A percentile compares a stretch with the other conserved stretches of the same genome.
These are phyloP conservation scores for Phenganax marumi DNA, from an alignment of 92 coral and sea anemone genomes.

Conservation along the genomic window DNA sequence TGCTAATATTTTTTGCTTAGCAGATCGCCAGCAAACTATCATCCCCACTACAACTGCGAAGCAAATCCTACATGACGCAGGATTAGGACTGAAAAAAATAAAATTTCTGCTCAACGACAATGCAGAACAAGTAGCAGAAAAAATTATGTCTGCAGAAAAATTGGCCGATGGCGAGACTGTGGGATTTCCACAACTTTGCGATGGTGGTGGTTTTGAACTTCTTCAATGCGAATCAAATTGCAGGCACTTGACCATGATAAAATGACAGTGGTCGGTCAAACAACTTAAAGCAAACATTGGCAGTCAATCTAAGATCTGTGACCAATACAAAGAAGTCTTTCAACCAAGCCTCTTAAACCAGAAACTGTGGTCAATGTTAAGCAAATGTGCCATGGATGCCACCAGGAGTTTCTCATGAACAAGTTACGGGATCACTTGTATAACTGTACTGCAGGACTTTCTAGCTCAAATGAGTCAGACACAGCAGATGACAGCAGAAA, in stretches of 20 bases:
- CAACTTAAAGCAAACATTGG: slow-evolving; percentile 37
- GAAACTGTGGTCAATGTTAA: background rate
- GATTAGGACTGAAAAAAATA: slow-evolving; percentile 34
- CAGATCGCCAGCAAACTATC: slow-evolving; percentile 33
- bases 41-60: slow-evolving; percentile 21
- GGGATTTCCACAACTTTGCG: slow-evolving; percentile 49
- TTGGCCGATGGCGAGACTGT: slow-evolving; percentile 28
- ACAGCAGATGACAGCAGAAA: background rate
- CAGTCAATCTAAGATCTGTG: background rate
- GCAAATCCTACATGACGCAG: slow-evolving; percentile 34
- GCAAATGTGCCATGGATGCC: background rate
- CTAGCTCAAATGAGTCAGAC: background rate
- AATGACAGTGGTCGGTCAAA: slow-evolving; percentile 49
- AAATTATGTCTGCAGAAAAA: slow-evolving; percentile 37
- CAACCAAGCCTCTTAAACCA: background rate
- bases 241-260: slow-evolving; percentile 47
- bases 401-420: background rate
- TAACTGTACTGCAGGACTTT: background rate
- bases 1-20: slow-evolving; percentile 27
- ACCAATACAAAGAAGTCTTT: background rate
- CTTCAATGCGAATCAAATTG: slow-evolving; percentile 58
- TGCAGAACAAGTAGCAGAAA: slow-evolving; percentile 20
- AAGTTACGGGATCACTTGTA: slow-evolving; percentile 3
- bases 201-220: slow-evolving; percentile 62
- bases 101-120: slow-evolving; percentile 33